These are phyloP conservation scores for Gastrophysa polygoni DNA, from an alignment of 2,888 invertebrate species.

Conservation along the genomic window DNA sequence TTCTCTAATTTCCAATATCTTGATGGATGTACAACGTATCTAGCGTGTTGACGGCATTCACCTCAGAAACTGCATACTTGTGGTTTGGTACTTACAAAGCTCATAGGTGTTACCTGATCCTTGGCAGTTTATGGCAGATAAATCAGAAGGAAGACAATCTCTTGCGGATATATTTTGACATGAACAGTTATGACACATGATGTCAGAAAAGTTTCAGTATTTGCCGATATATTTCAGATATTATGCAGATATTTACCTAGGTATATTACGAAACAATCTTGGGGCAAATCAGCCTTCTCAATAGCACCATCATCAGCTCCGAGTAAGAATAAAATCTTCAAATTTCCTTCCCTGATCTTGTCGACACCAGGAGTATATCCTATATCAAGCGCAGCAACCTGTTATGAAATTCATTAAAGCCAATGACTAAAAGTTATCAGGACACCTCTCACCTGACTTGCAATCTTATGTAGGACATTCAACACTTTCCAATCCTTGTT, in stretches of 20 bases:
- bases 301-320: conserved; percentile 93
- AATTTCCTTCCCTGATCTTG: conserved; percentile 64
- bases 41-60: too few relatives aligned
- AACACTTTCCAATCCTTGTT: conserved; percentile 75
- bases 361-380: conserved; percentile 84
- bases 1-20: too few relatives aligned
- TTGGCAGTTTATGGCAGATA: too few relatives aligned
- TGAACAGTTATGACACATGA: too few relatives aligned
- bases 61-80: too few relatives aligned
- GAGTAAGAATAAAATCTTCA: conserved; percentile 84
- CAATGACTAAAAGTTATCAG: not conserved
- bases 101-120: too few relatives aligned
- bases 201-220: too few relatives aligned
- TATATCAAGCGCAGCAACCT: conserved; percentile 91
- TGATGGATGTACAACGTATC: too few relatives aligned
- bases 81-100: too few relatives aligned
- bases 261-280: conserved; percentile 87
- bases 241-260: conserved; percentile 64
- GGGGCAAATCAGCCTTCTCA: conserved; percentile 76
- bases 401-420: conserved; percentile 9
- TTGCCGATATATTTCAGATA: too few relatives aligned
- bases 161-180: too few relatives aligned
- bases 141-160: too few relatives aligned
- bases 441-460: conserved; percentile 67
- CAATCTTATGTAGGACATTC: conserved; percentile 93